A percentile compares a stretch with the other conserved stretches of the same genome.
Evolutionary conservation across 2,888 invertebrate species (phyloP).

Genomic region (Cryptocheilus praepositus): DNA sequence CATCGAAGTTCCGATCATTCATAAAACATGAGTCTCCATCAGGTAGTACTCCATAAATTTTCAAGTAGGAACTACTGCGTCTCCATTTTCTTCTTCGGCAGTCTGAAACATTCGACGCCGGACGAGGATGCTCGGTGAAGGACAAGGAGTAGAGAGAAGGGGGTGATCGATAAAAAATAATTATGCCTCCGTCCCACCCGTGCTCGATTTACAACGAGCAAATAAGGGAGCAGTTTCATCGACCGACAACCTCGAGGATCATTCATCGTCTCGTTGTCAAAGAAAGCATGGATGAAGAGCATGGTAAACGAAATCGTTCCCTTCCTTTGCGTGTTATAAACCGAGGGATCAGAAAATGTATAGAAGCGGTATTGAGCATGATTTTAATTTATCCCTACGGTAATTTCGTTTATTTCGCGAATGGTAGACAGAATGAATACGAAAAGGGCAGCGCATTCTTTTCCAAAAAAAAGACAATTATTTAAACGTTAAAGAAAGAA

Average conservation of each 20-base stretch:
- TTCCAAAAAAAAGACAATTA: too few species aligned
- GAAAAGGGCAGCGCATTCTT: too few species aligned
- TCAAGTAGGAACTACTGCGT: slow-evolving; percentile 52
- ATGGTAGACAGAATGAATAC: too few species aligned
- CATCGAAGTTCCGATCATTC: slow-evolving; percentile 61
- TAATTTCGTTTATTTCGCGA: too few species aligned
- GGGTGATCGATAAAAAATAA: slow-evolving; percentile 63
- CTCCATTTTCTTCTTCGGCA: slow-evolving; percentile 55
- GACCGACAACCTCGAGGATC: slow-evolving; percentile 44
- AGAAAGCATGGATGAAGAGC: slow-evolving; percentile 40
- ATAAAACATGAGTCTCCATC: slow-evolving; percentile 70
- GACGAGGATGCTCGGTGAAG: slow-evolving; percentile 11
- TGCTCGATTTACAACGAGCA: slow-evolving; percentile 40
- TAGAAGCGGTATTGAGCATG: too few species aligned
- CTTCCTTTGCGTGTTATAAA: slow-evolving; percentile 27
- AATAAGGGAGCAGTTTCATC: slow-evolving; percentile 43
- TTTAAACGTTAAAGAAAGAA: too few species aligned
- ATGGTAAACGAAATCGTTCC: slow-evolving; percentile 48
- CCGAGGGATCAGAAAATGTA: not conserved
- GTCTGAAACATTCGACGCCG: slow-evolving; percentile 45
- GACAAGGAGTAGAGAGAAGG: not conserved
- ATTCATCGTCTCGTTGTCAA: slow-evolving; percentile 47
- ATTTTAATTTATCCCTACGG: too few species aligned
- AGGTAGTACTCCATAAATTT: slow-evolving; percentile 65
- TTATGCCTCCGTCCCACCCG: slow-evolving; percentile 39